Evolutionary conservation across 2,113 vertebrate genomes (phyloP), one percentile per base, ranked within the genome.

Genomic region (Hemibagrus wyckioides): DNA sequence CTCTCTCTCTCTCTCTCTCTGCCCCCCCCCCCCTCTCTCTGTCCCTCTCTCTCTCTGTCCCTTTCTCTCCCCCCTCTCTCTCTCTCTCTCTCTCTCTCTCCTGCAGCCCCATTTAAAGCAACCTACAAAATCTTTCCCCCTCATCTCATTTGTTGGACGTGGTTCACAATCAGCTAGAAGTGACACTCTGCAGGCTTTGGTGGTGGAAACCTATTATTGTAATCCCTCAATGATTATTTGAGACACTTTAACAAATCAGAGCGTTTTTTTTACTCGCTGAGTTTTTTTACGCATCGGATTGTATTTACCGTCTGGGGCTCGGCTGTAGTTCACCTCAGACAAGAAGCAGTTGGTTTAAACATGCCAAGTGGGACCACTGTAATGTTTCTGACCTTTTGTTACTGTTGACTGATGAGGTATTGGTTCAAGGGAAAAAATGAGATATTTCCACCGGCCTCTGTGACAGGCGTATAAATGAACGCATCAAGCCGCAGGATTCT

Each of bases 381-480:
- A 89, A 91, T 88, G 88, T 88, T 86, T 86, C 88, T 91, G 90
- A 91, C 88, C 90, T 91, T 91, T 89, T 86, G 85, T 88, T 88
- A 80, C 82, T 44, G 65, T 89, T 89, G 90, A 91, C 90, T 86
- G 90, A 89, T 89, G 86, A 89, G 87, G 76, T 88, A 88, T 91
- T 88, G 90, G 88, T 89, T 88, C 36, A 84, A n/a, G 83, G 5
- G 8, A 39, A 83, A 89, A 89, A 91, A 87, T 85, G 52, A 88
- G 88, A 91, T 91, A 88, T 91, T 91, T 91, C 88, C 88, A 80
- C 84, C 44, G 52, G 39, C 84, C 67, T 83, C 82, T 87, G 83
- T 91, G 90, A 88, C 90, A 91, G 90, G 88, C 82, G 76, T 87
- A 89, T 83, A 91, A 91, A 91, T 91, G 88, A 89, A 88, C 57